These are phyloP conservation scores for Oasisia sp. DNA, from an alignment of 2,888 invertebrate species.

Conservation along the genomic window DNA sequence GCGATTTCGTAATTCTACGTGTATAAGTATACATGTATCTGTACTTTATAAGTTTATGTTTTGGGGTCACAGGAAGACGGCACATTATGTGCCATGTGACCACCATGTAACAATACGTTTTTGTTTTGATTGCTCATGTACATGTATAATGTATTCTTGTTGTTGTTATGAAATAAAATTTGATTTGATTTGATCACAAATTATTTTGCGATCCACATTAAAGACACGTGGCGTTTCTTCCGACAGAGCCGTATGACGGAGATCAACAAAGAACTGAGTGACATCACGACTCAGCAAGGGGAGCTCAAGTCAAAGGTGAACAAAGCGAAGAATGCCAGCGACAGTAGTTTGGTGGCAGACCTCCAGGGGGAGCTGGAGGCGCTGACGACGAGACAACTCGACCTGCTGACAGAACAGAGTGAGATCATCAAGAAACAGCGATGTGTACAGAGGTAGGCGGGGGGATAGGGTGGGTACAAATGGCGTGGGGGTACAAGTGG, in stretches of 20 bases:
- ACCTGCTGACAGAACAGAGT: constrained; percentile 67
- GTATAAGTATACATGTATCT: too few relatives aligned
- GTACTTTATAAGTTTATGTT: too few relatives aligned
- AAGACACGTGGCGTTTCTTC: not conserved
- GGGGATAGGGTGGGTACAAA: not conserved
- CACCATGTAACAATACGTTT: too few relatives aligned
- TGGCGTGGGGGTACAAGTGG: too few relatives aligned
- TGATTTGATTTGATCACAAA: too few relatives aligned
- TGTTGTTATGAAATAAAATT: too few relatives aligned
- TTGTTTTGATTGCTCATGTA: too few relatives aligned
- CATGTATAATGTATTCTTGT: too few relatives aligned
- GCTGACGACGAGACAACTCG: constrained; percentile 65
- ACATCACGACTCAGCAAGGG: constrained; percentile 65
- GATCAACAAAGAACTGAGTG: constrained; percentile 67
- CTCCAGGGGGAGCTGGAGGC: constrained; percentile 65
- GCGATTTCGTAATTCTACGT: too few relatives aligned
- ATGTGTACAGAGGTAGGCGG: not conserved
- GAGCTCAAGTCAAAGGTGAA: constrained; percentile 64
- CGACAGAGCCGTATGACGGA: constrained; percentile 67
- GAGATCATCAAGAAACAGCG: constrained; percentile 52
- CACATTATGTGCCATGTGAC: too few relatives aligned
- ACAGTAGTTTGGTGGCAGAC: constrained; percentile 57
- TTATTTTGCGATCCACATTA: not conserved
- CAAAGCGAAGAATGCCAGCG: constrained; percentile 60
- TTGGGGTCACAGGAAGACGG: too few relatives aligned